phyloP scores from a whole-genome alignment of 2,888 invertebrate species.

The Trichacis sp. region DNA sequence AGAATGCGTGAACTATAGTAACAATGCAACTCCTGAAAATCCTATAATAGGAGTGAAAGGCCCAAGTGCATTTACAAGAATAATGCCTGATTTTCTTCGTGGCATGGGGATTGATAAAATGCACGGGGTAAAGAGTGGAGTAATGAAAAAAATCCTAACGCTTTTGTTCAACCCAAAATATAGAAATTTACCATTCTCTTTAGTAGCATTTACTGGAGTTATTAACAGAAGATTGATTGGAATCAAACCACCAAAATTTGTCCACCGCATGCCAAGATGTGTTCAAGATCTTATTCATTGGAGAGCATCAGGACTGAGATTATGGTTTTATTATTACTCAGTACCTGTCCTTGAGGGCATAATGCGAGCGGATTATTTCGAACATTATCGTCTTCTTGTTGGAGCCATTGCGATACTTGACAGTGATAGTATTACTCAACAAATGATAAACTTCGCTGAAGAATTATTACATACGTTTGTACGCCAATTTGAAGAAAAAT shows the following conservation, averaged over 20 bases:
- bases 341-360: conserved; percentile 3
- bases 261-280: conserved; percentile 33
- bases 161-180: conserved; percentile 15
- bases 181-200: neutral
- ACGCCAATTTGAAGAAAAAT: conserved; percentile 8
- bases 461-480: conserved; percentile 12
- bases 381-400: neutral
- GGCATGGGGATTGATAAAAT: no score
- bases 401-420: no score
- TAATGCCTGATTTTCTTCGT: no score
- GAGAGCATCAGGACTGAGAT: conserved; percentile 41
- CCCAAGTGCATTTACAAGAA: no score
- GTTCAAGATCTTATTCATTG: conserved; percentile 35
- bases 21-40: conserved; percentile 11
- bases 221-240: conserved; percentile 20
- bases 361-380: conserved; percentile 4
- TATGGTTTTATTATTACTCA: no score
- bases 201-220: no score
- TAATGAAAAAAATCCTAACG: conserved; percentile 26
- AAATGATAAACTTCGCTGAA: neutral
- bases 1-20: conserved; percentile 21
- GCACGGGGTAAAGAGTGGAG: no score
- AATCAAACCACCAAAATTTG: conserved; percentile 38
- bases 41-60: conserved; percentile 32
- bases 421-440: neutral